Percentiles rank a stretch among this genome's conserved stretches.
These are phyloP conservation scores for Troides helena DNA, from an alignment of 2,888 invertebrate genomes.

Conservation along the genomic window DNA sequence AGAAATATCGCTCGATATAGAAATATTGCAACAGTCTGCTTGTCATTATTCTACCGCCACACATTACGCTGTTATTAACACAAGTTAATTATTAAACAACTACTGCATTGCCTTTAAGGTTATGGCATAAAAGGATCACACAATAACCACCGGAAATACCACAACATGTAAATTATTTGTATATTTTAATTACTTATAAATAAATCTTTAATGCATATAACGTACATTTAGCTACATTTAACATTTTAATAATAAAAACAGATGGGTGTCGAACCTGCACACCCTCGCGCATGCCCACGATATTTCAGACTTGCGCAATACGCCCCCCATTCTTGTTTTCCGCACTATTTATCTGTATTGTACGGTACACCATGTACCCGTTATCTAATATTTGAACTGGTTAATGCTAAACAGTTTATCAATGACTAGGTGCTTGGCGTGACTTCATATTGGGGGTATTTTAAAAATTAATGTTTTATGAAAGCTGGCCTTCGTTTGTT, in stretches of 20 bases:
- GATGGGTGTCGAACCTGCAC: conserved; percentile 39
- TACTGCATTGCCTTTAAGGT: conserved; percentile 40
- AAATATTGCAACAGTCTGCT: too few species aligned
- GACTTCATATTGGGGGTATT: too few species aligned
- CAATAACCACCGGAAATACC: not conserved
- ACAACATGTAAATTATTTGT: not conserved
- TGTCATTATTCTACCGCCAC: too few species aligned
- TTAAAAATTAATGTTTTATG: too few species aligned
- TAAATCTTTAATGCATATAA: conserved; percentile 1
- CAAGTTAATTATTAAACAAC: conserved; percentile 40
- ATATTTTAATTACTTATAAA: not conserved
- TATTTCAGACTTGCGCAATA: conserved; percentile 44
- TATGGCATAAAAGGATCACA: conserved; percentile 25
- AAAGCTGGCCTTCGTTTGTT: too few species aligned
- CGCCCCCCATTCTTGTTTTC: conserved; percentile 16
- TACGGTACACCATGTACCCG: not conserved
- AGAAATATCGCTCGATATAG: too few species aligned
- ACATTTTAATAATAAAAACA: conserved; percentile 47
- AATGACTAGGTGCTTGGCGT: too few species aligned
- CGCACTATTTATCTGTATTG: not conserved
- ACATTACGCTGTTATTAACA: conserved; percentile 1
- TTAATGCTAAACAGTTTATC: too few species aligned
- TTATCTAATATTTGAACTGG: not conserved
- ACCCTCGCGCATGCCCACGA: conserved; percentile 43
- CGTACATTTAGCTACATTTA: conserved; percentile 27